phyloP scores from a whole-genome alignment of 2,888 invertebrate genomes.

The Pollenia labialis region DNA sequence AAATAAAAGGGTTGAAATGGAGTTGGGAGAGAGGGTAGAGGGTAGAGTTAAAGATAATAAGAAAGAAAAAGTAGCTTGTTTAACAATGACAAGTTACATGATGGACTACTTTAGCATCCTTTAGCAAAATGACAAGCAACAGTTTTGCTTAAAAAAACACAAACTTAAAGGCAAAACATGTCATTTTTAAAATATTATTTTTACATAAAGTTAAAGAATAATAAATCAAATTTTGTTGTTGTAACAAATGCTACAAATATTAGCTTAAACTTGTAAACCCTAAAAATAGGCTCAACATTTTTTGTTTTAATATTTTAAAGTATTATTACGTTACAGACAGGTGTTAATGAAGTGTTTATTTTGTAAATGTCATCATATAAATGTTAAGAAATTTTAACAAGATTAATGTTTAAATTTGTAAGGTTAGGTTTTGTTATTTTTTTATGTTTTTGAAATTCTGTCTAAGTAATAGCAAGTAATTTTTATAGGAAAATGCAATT shows the following conservation, averaged over 20 bases:
- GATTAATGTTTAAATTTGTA: constrained; percentile 63
- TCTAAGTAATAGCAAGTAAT: constrained; percentile 59
- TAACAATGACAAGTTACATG: constrained; percentile 61
- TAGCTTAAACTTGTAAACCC: constrained; percentile 4
- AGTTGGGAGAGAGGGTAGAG: background rate
- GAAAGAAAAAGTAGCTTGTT: constrained; percentile 42
- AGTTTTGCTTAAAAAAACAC: constrained; percentile 40
- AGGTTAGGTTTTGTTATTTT: constrained; percentile 36
- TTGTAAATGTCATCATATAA: constrained; percentile 71
- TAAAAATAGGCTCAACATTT: constrained; percentile 21
- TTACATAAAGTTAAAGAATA: constrained; percentile 27
- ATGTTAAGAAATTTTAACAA: constrained; percentile 61
- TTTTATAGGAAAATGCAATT: constrained; percentile 73
- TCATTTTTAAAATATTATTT: constrained; percentile 42
- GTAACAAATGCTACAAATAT: background rate
- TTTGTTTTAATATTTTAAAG: constrained; percentile 2
- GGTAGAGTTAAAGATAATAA: background rate
- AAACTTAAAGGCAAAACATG: constrained; percentile 51
- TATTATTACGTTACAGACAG: constrained; percentile 55
- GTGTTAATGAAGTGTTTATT: constrained; percentile 75
- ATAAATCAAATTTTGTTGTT: constrained; percentile 51
- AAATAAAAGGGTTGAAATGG: constrained; percentile 40
- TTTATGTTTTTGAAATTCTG: constrained; percentile 34
- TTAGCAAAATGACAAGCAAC: constrained; percentile 61
- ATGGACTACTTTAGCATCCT: constrained; percentile 58